Percentiles rank a stretch among this genome's conserved stretches.
Evolutionary conservation across 2,888 invertebrate species (phyloP).

Genomic region (Xanthostigma xanthostigma): DNA sequence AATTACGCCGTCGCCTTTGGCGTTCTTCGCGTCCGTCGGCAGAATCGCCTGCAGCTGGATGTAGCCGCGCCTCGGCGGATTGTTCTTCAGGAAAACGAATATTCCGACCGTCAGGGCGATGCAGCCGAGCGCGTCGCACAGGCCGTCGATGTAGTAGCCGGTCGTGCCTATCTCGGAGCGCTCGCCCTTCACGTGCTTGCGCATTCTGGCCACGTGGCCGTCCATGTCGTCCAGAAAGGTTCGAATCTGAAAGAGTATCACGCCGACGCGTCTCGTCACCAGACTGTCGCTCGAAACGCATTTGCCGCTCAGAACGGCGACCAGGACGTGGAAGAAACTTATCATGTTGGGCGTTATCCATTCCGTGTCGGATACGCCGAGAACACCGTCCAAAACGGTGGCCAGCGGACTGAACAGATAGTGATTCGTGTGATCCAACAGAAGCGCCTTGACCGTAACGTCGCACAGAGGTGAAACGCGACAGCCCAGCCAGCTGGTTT

Average conservation of each 20-base stretch:
- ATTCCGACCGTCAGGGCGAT: conserved; percentile 55
- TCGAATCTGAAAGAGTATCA: conserved; percentile 62
- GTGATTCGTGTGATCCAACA: conserved; percentile 72
- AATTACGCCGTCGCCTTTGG: conserved; percentile 37
- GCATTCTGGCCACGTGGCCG: conserved; percentile 68
- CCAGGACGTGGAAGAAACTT: conserved; percentile 61
- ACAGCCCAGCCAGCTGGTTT: conserved; percentile 48
- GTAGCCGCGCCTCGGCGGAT: conserved; percentile 59
- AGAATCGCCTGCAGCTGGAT: conserved; percentile 45
- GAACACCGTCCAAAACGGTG: conserved; percentile 50
- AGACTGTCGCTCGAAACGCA: conserved; percentile 58
- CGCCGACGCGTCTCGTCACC: conserved; percentile 53
- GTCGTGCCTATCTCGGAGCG: conserved; percentile 64
- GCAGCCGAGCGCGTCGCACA: conserved; percentile 67
- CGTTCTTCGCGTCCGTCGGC: conserved; percentile 26
- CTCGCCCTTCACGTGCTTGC: conserved; percentile 60
- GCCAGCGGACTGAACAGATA: conserved; percentile 70
- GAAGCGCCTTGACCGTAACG: conserved; percentile 68
- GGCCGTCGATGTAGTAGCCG: conserved; percentile 71
- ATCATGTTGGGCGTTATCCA: conserved; percentile 73
- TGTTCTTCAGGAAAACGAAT: conserved; percentile 50
- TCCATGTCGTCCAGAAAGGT: conserved; percentile 77
- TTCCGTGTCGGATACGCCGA: conserved; percentile 26
- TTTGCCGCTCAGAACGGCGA: conserved; percentile 61
- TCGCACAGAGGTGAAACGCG: conserved; percentile 60